Base-by-base conservation (phyloP, 2,888 invertebrate species). In the Leptopilina drosophilae region DNA sequence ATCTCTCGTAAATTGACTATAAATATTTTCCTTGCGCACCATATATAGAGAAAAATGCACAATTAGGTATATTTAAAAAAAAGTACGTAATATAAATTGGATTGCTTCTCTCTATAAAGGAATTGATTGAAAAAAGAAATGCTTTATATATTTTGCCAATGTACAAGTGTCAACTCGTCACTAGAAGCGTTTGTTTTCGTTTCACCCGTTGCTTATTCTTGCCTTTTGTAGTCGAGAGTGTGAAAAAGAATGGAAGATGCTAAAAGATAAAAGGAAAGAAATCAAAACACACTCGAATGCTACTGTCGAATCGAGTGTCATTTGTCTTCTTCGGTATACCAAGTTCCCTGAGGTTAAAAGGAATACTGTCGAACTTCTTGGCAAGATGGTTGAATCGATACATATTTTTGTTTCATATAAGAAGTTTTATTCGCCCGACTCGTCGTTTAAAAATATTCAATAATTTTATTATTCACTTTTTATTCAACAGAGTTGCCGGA, bases 291-390 rank as follows among this genome's bases (percentile, higher is more conserved):
- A 87, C 86, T 87, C 80, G 85, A 88, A 86, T 84, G 85, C 85
- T 84, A 85, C 83, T 84, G 83, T 82, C 82, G 88, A 88, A 87
- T 87, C 88, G 88, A 91, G 89, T 88, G 90, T 88, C 90, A 88
- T 90, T 90, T 88, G 89, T 89, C 88, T 87, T 42, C 42, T 33
- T 87, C 83, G 83, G 77, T 82, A 20, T 20, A 86, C 82, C 84
- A 79, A 86, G 83, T 80, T 87, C 85, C 85, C 87, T 82, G 84
- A 85, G 88, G 85, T 82, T 62, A 78, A 81, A 82, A 83, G 84
- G 86, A 84, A 81, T 33, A 82, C 85, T 84, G 84, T 84, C 85
- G 80, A 85, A 84, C 78, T 49, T 69, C 49, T 69, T 80, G 83
- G 80, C 79, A 77, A 83, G 83, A 78, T 85, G 83, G 84, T 87